Evolutionary conservation across 2,888 invertebrate species (phyloP), one percentile per base, ranked within the genome.

Genomic region (Caenorhabditis macrosperma): DNA sequence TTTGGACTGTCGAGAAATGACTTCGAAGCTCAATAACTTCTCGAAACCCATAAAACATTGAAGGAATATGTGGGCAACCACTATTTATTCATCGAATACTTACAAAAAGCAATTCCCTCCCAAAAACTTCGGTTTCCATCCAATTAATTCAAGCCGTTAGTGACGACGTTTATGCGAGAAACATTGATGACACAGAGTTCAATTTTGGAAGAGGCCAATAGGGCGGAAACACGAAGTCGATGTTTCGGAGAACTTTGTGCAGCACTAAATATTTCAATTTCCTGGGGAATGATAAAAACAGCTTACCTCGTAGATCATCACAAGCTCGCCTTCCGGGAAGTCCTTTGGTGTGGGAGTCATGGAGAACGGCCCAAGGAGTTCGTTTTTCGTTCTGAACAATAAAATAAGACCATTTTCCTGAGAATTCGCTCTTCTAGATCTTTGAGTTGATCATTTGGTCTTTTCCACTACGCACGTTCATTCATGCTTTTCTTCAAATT

Each of bases 271-370:
- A n/a, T 35, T 20, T 50, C 24, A 12, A 24, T 24, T 20, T 57
- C 55, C 54, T 50, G 26, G n/a, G n/a, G n/a, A n/a, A n/a, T n/a
- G n/a, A n/a, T n/a, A n/a, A n/a, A n/a, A n/a, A n/a, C 28, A 12
- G n/a, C 3, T 46, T 30, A 64, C 72, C 72, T 72, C 72, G 15
- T 72, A 72, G 20, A 72, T 72, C 72, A 72, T 72, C 7, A 72
- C 28, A 1, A 72, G 35, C 26, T 72, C 72, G 28, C 72, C 72
- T 72, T 72, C 64, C 12, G 72, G 72, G 20, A 63, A 28, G 20
- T 64, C 72, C 2, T 38, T 46, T 1, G 72, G 46, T 1, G 63
- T 46, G 5, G 72, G 72, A 15, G 72, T 72, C 4, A 57, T 57
- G 35, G 20, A 63, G 22, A 72, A 72, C 26, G 72, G 72, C 10